These are phyloP conservation scores for Branchipolynoe longqiensis DNA, from an alignment of 2,888 invertebrate genomes.

Conservation along the genomic window DNA sequence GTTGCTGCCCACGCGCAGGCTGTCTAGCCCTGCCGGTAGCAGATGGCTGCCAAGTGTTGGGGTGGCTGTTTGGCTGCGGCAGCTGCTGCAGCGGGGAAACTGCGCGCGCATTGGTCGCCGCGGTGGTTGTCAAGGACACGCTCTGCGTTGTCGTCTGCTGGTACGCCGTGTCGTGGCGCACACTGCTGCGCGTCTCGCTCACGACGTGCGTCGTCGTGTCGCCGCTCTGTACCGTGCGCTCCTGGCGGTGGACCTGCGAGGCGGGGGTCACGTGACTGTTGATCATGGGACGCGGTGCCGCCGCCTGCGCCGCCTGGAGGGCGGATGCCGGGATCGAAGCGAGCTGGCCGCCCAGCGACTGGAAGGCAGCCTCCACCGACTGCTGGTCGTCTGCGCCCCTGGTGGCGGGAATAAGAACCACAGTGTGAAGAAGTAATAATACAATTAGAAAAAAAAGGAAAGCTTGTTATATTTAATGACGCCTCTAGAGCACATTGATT, in stretches of 20 bases:
- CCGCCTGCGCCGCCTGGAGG: background rate
- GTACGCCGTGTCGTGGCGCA: slow-evolving; percentile 62
- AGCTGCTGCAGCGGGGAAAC: background rate
- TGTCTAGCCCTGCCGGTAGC: background rate
- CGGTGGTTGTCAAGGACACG: slow-evolving; percentile 45
- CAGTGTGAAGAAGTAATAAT: no score
- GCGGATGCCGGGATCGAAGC: background rate
- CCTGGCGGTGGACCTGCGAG: slow-evolving; percentile 45
- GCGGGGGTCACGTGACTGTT: slow-evolving; percentile 34
- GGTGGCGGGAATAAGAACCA: background rate
- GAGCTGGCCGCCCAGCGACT: slow-evolving; percentile 56
- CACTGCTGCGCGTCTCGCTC: slow-evolving; percentile 60
- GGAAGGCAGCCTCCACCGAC: slow-evolving; percentile 63
- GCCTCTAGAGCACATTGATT: no score
- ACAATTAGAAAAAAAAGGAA: no score
- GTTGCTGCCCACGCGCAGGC: background rate
- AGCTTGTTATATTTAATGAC: no score
- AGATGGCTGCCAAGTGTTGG: background rate
- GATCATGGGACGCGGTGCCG: slow-evolving; percentile 45
- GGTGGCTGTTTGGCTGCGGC: background rate
- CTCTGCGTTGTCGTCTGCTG: slow-evolving; percentile 60
- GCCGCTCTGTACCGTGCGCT: slow-evolving; percentile 58
- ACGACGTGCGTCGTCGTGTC: slow-evolving; percentile 59
- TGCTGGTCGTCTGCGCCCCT: slow-evolving; percentile 58
- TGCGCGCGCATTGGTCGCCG: background rate